Percentiles rank a stretch among this genome's conserved stretches.
phyloP scores from a whole-genome alignment of 1,140 invertebrate genomes.

The Drosophila paulistorum region DNA sequence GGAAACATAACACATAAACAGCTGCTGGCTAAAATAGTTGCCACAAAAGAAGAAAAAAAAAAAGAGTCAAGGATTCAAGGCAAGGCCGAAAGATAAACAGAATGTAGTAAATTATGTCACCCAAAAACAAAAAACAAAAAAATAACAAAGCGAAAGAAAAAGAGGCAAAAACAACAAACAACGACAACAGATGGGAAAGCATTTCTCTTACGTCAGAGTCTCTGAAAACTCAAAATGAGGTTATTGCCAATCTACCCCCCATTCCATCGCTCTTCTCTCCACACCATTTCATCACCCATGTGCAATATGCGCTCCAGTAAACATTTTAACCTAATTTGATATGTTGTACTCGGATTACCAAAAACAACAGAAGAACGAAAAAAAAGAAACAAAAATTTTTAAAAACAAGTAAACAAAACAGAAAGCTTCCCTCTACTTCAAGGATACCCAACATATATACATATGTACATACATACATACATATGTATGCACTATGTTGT shows the following conservation, averaged over 20 bases:
- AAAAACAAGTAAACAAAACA: slow-evolving; percentile 21
- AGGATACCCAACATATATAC: background rate
- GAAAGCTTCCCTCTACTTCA: background rate
- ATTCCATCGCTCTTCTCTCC: background rate
- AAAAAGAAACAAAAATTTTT: background rate
- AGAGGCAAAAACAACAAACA: slow-evolving; percentile 44
- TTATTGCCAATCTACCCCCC: slow-evolving; percentile 44
- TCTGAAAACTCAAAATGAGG: slow-evolving; percentile 47
- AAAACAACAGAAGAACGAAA: slow-evolving; percentile 20
- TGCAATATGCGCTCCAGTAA: slow-evolving; percentile 52
- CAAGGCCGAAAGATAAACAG: slow-evolving; percentile 37
- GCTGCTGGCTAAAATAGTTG: slow-evolving; percentile 18
- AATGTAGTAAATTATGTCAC: slow-evolving; percentile 49
- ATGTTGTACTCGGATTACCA: slow-evolving; percentile 49
- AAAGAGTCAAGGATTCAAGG: slow-evolving; percentile 38
- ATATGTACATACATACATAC: background rate
- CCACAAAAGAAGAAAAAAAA: slow-evolving; percentile 26
- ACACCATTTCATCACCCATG: slow-evolving; percentile 26
- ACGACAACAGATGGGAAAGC: slow-evolving; percentile 41
- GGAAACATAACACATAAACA: slow-evolving; percentile 16
- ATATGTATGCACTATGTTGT: background rate
- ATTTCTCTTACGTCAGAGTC: slow-evolving; percentile 60
- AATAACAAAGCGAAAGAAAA: slow-evolving; percentile 18
- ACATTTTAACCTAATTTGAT: slow-evolving; percentile 63
- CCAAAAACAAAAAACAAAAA: slow-evolving; percentile 16